A percentile compares a stretch with the other conserved stretches of the same genome.
These are phyloP conservation scores for Otus sunia DNA, from an alignment of 2,113 vertebrate genomes.

Conservation along the genomic window DNA sequence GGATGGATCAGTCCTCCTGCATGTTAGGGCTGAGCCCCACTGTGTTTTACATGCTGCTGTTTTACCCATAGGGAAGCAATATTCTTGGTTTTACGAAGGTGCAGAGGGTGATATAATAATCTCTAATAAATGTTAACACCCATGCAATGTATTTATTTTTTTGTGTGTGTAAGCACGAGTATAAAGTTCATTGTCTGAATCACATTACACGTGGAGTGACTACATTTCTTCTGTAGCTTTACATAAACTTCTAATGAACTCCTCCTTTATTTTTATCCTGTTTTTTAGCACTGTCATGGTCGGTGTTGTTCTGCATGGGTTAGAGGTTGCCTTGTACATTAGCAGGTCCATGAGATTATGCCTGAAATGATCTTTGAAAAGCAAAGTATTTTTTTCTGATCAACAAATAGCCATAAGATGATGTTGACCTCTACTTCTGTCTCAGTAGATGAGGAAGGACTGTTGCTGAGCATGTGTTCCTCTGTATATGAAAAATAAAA, in stretches of 20 bases:
- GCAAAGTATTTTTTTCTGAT: not conserved
- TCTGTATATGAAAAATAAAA: not conserved
- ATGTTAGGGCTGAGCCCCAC: not conserved
- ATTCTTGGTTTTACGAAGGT: not conserved
- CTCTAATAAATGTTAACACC: not conserved
- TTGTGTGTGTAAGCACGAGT: not conserved
- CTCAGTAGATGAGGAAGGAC: not conserved
- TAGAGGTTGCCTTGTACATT: not conserved
- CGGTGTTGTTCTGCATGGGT: not conserved
- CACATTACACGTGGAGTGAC: accelerated
- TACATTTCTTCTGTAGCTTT: not conserved
- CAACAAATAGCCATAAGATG: not conserved
- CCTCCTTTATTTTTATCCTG: not conserved
- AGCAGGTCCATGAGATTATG: not conserved
- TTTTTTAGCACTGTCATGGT: not conserved
- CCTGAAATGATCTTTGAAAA: not conserved
- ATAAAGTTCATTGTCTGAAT: not conserved
- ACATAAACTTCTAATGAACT: not conserved
- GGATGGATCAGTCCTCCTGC: not conserved
- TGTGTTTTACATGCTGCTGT: not conserved
- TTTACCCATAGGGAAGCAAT: not conserved
- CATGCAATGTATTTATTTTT: not conserved
- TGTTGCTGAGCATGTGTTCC: not conserved
- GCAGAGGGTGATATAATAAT: not conserved
- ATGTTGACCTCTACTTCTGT: not conserved